Percentiles rank a stretch among this genome's conserved stretches.
These are phyloP conservation scores for Melanchra persicariae DNA, from an alignment of 2,888 invertebrate genomes.

Conservation along the genomic window DNA sequence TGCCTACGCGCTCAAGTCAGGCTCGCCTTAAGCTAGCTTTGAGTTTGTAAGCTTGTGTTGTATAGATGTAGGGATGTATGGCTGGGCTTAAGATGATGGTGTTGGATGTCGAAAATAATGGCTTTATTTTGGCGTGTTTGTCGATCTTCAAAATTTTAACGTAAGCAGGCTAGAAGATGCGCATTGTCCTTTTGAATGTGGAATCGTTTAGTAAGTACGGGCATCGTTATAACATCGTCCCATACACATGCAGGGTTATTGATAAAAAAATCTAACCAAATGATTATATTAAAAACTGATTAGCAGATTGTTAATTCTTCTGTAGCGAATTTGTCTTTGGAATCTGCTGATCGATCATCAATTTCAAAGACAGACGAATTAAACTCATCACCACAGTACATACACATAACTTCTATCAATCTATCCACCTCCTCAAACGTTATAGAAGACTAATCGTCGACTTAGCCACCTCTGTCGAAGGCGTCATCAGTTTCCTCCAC, in stretches of 20 bases:
- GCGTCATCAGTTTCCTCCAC: conserved; percentile 85
- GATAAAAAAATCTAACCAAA: no score
- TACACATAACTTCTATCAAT: conserved; percentile 41
- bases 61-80: not conserved
- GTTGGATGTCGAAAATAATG: conserved; percentile 17
- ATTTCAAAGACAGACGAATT: not conserved
- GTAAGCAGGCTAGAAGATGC: not conserved
- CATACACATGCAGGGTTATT: no score
- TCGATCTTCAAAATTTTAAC: not conserved
- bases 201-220: no score
- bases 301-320: no score
- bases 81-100: conserved; percentile 8
- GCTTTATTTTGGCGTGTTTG: not conserved
- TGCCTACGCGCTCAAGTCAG: no score
- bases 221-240: no score
- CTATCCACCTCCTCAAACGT: conserved; percentile 15
- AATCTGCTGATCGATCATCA: not conserved
- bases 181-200: no score
- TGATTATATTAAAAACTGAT: no score
- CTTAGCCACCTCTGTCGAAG: conserved; percentile 77
- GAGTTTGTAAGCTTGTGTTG: conserved; percentile 47
- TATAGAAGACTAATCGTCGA: conserved; percentile 85
- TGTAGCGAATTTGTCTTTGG: no score
- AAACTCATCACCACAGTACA: not conserved
- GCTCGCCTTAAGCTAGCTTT: conserved; percentile 63